Percentiles rank a stretch among this genome's conserved stretches.
These are phyloP conservation scores for Brachyalestes nurse DNA, from an alignment of 2,797 vertebrate genomes.

Conservation along the genomic window DNA sequence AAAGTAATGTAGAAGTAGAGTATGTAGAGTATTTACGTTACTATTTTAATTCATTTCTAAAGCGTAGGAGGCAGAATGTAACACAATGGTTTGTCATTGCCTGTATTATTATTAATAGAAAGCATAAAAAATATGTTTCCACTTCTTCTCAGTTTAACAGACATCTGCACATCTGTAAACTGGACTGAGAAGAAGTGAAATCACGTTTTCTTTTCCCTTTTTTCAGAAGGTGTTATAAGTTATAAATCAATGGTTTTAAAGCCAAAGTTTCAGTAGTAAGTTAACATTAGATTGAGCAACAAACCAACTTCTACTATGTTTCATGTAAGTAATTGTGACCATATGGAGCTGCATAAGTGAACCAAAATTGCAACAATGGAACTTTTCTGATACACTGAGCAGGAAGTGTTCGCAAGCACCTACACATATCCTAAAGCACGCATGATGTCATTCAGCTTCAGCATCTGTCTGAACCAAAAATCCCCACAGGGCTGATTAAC, in stretches of 20 bases:
- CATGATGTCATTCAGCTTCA: constrained; percentile 37
- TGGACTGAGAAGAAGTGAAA: no score
- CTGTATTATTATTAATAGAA: not conserved
- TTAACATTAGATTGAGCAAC: not conserved
- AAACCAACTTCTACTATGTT: not conserved
- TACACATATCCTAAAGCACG: constrained; percentile 16
- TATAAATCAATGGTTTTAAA: not conserved
- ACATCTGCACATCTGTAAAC: not conserved
- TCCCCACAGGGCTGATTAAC: constrained; percentile 9
- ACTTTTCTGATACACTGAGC: constrained; percentile 32
- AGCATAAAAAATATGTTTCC: not conserved
- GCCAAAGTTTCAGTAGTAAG: not conserved
- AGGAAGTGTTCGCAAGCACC: constrained; percentile 36
- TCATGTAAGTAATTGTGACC: not conserved
- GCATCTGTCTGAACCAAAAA: not conserved
- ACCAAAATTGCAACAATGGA: constrained; percentile 34
- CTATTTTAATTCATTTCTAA: not conserved
- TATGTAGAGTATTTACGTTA: no score
- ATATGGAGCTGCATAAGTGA: not conserved
- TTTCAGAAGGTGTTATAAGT: not conserved
- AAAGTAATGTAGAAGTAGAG: not conserved
- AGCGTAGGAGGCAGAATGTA: not conserved
- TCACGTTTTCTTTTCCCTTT: not conserved
- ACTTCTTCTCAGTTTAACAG: no score
- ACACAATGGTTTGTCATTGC: not conserved